These are phyloP conservation scores for Seriola aureovittata DNA, from an alignment of 2,113 vertebrate species.

Conservation along the genomic window DNA sequence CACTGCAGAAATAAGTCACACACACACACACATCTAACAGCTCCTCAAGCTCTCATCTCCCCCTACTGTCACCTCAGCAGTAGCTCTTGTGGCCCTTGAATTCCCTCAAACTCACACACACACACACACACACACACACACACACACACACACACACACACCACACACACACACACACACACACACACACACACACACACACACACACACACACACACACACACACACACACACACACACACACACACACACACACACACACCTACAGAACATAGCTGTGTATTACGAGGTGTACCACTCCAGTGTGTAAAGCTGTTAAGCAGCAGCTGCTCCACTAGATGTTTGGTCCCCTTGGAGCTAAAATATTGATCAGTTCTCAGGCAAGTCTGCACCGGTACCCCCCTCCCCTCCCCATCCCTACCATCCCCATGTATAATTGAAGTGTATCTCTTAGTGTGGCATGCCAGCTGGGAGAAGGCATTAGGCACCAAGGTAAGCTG, in stretches of 20 bases:
- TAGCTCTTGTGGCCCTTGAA: slow-evolving; percentile 53
- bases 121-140: slow-evolving; percentile 39
- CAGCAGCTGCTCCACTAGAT: slow-evolving; percentile 76
- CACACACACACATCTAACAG: slow-evolving; percentile 43
- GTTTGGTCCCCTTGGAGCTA: slow-evolving; percentile 76
- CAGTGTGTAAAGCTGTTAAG: slow-evolving; percentile 78
- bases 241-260: slow-evolving; percentile 33
- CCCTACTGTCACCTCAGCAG: slow-evolving; percentile 58
- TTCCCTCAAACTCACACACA: slow-evolving; percentile 42
- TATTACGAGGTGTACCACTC: slow-evolving; percentile 66
- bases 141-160: too few species aligned
- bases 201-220: slow-evolving; percentile 47
- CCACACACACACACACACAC: slow-evolving; percentile 44
- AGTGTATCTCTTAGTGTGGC: slow-evolving; percentile 72
- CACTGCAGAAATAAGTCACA: slow-evolving; percentile 15
- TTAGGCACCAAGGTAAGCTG: slow-evolving; percentile 65
- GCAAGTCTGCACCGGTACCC: slow-evolving; percentile 44
- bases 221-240: slow-evolving; percentile 18
- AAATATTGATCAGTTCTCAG: slow-evolving; percentile 81
- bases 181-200: slow-evolving; percentile 23
- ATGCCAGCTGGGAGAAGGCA: slow-evolving; percentile 68
- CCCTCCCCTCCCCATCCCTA: slow-evolving; percentile 32
- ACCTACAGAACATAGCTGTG: slow-evolving; percentile 41
- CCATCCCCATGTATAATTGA: slow-evolving; percentile 77
- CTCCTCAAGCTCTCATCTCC: slow-evolving; percentile 57